phyloP scores from a whole-genome alignment of 2,113 vertebrate genomes.

The Siphamia tubifer region DNA sequence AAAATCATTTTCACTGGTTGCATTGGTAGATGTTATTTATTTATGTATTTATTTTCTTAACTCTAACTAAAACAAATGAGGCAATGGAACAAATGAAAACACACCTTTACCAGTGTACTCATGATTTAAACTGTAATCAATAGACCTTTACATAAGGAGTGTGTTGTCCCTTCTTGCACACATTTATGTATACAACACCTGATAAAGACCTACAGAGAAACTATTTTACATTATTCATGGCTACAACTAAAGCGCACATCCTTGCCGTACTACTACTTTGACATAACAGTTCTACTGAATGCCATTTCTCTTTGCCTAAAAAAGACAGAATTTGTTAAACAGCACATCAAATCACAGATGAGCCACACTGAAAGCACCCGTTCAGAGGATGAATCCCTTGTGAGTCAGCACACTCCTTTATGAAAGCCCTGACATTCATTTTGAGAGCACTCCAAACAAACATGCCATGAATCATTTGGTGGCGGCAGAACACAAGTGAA shows the following conservation, averaged over 20 bases:
- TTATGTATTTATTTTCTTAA: no score
- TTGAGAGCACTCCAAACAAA: constrained; percentile 1
- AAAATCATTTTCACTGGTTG: no score
- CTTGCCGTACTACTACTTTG: not conserved
- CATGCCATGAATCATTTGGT: not conserved
- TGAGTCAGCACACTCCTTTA: constrained; percentile 51
- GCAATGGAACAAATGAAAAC: no score
- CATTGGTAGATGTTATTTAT: no score
- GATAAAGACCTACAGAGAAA: not conserved
- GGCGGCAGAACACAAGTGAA: not conserved
- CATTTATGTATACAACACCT: not conserved
- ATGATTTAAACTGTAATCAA: not conserved
- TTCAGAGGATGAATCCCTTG: constrained; percentile 45
- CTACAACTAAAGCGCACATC: not conserved
- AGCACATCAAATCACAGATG: constrained; percentile 43
- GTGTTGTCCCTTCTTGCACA: not conserved
- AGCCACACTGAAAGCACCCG: constrained; percentile 10
- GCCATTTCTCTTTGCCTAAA: constrained; percentile 10
- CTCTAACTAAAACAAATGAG: no score
- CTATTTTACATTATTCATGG: not conserved
- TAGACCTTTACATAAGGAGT: not conserved
- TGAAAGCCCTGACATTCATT: not conserved
- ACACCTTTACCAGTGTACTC: not conserved
- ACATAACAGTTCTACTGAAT: constrained; percentile 18
- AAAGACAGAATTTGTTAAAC: constrained; percentile 40